These are phyloP conservation scores for Plutella xylostella DNA, from an alignment of 2,888 invertebrate genomes.

Conservation along the genomic window DNA sequence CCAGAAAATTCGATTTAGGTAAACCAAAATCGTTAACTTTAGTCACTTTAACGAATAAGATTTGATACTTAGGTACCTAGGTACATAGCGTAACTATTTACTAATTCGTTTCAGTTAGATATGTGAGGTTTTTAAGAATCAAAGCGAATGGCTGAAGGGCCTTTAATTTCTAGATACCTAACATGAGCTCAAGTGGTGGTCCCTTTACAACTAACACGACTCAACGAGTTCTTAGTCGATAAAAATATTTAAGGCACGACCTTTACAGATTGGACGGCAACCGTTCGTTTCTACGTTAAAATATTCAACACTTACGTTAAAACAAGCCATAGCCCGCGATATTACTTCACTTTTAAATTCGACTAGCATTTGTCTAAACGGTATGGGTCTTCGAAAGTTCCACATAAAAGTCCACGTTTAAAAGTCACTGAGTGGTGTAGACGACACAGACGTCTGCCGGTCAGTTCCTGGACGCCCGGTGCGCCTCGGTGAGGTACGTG, in stretches of 20 bases:
- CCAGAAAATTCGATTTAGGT: too few species aligned
- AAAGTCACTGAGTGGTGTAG: not conserved
- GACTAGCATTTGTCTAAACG: constrained; percentile 58
- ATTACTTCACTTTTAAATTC: too few species aligned
- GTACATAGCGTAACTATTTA: too few species aligned
- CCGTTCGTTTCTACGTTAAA: not conserved
- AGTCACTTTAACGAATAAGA: too few species aligned
- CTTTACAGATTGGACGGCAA: constrained; percentile 5
- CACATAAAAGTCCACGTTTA: not conserved
- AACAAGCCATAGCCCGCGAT: not conserved
- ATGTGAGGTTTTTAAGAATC: too few species aligned
- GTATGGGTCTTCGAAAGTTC: constrained; percentile 12
- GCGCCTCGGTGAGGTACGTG: constrained; percentile 70
- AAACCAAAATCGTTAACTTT: too few species aligned
- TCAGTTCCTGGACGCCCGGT: constrained; percentile 24
- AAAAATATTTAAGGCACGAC: constrained; percentile 4
- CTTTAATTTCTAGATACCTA: not conserved
- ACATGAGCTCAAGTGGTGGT: constrained; percentile 17
- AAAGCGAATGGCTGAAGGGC: constrained; percentile 3
- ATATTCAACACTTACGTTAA: not conserved
- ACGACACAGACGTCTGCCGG: not conserved
- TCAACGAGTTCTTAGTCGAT: too few species aligned
- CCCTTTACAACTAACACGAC: constrained; percentile 32
- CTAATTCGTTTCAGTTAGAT: too few species aligned
- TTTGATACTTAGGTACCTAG: too few species aligned